These are phyloP conservation scores for Psammodynastes pulverulentus DNA, from an alignment of 2,113 vertebrate species.

Conservation along the genomic window DNA sequence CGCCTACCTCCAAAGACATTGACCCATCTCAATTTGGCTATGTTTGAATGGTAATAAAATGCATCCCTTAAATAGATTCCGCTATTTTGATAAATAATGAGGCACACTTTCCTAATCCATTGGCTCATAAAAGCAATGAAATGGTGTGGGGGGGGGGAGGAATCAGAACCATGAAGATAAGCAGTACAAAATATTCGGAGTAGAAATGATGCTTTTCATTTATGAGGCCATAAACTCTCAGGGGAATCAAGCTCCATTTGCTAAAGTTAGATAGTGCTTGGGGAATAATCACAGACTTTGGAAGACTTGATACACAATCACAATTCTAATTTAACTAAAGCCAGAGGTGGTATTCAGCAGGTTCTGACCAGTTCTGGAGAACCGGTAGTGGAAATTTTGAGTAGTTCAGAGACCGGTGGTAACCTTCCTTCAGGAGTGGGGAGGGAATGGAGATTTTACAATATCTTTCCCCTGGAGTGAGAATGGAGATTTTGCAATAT, in stretches of 20 bases:
- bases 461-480: too few species aligned
- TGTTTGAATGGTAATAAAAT: slow-evolving; percentile 25
- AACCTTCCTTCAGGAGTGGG: too few species aligned
- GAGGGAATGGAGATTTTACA: too few species aligned
- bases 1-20: neutral
- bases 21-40: slow-evolving; percentile 18
- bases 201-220: neutral
- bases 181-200: neutral
- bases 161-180: neutral
- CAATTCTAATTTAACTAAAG: neutral
- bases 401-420: too few species aligned
- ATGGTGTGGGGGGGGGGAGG: neutral
- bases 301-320: neutral
- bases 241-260: neutral
- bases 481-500: too few species aligned
- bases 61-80: neutral
- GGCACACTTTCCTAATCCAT: neutral
- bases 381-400: too few species aligned
- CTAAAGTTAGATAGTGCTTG: neutral
- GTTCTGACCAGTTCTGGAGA: too few species aligned
- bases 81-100: slow-evolving; percentile 2
- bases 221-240: neutral
- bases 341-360: too few species aligned
- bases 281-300: neutral
- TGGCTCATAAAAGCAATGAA: slow-evolving; percentile 10